These are phyloP conservation scores for Julus scandinavius DNA, from an alignment of 2,888 invertebrate genomes.

Conservation along the genomic window DNA sequence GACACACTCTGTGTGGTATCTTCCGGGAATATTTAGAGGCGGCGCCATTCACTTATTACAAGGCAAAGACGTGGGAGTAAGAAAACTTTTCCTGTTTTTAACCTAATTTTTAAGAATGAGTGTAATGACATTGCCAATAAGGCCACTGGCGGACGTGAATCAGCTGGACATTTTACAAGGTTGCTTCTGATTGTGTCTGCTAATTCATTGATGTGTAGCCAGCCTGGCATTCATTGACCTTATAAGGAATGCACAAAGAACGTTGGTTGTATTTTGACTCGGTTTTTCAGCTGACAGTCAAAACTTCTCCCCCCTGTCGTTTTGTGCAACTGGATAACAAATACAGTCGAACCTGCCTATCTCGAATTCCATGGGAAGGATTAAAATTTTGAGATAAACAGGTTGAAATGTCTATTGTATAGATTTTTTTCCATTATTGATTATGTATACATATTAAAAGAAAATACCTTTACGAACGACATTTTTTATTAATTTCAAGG, in stretches of 20 bases:
- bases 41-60: constrained; percentile 94
- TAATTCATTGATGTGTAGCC: neutral
- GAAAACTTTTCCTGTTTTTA: constrained; percentile 63
- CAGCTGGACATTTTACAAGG: neutral
- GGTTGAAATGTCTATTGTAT: too few relatives aligned
- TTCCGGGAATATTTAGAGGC: constrained; percentile 91
- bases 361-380: too few relatives aligned
- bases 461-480: too few relatives aligned
- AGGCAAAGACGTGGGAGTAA: constrained; percentile 90
- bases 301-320: too few relatives aligned
- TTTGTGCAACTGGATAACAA: too few relatives aligned
- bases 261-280: too few relatives aligned
- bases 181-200: neutral
- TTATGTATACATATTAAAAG: too few relatives aligned
- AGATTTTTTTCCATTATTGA: too few relatives aligned
- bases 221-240: neutral
- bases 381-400: too few relatives aligned
- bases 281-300: too few relatives aligned
- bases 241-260: neutral
- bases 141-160: neutral
- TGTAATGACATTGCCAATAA: constrained; percentile 13
- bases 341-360: too few relatives aligned
- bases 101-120: constrained; percentile 2
- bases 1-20: constrained; percentile 95
- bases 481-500: too few relatives aligned